Conservation (phyloP, 1,140 invertebrate species). For the Musca domestica region DNA sequence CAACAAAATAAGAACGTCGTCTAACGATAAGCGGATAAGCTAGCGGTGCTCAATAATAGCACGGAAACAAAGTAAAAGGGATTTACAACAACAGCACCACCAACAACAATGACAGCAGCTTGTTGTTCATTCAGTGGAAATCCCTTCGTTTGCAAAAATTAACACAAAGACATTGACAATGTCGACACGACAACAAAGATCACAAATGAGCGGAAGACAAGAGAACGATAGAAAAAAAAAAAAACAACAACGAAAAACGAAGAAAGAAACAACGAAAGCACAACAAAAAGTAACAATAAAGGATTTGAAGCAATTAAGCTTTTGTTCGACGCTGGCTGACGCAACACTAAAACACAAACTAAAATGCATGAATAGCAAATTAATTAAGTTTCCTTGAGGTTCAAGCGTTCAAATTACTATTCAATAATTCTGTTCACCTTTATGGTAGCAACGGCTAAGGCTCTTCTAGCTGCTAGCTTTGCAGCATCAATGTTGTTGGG, state of each 20-base stretch:
- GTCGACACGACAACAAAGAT: no score
- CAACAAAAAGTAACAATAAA: neutral
- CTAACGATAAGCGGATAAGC: slow-evolving; percentile 9
- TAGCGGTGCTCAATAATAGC: neutral
- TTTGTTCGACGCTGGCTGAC: neutral
- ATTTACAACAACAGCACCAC: neutral
- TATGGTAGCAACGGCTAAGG: no score
- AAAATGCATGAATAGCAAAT: slow-evolving; percentile 13
- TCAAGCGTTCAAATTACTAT: slow-evolving; percentile 14
- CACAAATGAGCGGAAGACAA: neutral
- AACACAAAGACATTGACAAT: neutral
- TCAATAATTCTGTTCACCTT: neutral
- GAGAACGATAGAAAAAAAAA: neutral
- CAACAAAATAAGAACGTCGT: neutral
- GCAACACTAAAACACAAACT: neutral
- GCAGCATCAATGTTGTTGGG: no score
- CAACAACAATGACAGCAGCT: slow-evolving; percentile 2
- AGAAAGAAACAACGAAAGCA: neutral
- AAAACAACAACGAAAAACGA: neutral
- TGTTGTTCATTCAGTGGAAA: neutral
- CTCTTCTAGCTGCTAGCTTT: no score
- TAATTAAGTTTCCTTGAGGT: slow-evolving; percentile 13
- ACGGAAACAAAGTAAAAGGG: no score
- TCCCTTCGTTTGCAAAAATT: neutral
- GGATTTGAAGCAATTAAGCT: slow-evolving; percentile 2